phyloP scores from a whole-genome alignment of 2,888 invertebrate genomes.

The Cyaniris semiargus region DNA sequence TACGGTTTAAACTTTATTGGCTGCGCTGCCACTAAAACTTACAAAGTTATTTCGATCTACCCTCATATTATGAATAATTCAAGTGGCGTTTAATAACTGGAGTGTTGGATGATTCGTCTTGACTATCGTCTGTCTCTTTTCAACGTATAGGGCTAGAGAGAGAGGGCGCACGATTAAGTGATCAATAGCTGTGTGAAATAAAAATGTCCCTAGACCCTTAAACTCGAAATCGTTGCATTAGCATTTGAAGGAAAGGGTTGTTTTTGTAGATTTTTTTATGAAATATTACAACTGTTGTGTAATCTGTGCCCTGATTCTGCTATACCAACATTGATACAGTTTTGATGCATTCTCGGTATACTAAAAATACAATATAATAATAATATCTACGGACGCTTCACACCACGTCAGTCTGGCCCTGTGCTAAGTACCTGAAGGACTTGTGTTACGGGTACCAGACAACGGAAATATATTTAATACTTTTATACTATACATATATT shows the following conservation, averaged over 20 bases:
- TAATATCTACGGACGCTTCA: no score
- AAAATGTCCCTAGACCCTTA: constrained; percentile 13
- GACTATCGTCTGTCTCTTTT: constrained; percentile 36
- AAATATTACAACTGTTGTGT: background rate
- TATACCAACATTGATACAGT: background rate
- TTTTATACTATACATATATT: no score
- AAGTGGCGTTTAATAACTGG: constrained; percentile 73
- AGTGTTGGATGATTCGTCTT: constrained; percentile 50
- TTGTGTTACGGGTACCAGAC: no score
- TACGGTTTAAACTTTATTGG: constrained; percentile 59
- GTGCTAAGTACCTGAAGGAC: no score
- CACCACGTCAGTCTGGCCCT: no score
- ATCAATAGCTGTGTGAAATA: constrained; percentile 41
- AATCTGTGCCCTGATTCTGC: background rate
- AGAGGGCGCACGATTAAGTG: constrained; percentile 46
- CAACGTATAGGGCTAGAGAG: constrained; percentile 40
- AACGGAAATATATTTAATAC: no score
- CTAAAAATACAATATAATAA: background rate
- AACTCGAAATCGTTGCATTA: constrained; percentile 15
- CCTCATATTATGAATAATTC: constrained; percentile 76
- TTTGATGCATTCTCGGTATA: background rate
- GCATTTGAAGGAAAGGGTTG: constrained; percentile 21
- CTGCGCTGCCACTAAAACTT: constrained; percentile 50
- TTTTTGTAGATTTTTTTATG: constrained; percentile 4
- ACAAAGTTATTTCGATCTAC: constrained; percentile 65